Evolutionary conservation across 1,140 invertebrate genomes (phyloP), one percentile per base, ranked within the genome.

Genomic region (Tetraneura akinire): DNA sequence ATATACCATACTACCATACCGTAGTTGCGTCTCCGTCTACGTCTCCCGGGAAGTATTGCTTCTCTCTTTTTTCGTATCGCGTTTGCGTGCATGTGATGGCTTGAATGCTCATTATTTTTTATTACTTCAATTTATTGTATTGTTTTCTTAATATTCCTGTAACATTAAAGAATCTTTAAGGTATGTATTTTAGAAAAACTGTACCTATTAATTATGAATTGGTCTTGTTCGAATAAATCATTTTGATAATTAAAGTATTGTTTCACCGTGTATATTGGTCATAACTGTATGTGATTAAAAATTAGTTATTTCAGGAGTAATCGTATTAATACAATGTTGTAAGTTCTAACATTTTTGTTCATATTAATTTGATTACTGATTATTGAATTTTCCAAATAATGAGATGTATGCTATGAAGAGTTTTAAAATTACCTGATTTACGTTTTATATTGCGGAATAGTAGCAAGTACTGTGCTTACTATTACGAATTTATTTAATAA

Each of bases 101-200:
- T 23, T 37, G 32, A 37, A 74, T 18, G 32, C 32, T 53, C 2
- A 60, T 29, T 81, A 4, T 37, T 37, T 37, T 37, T 37, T 80
- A 80, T 83, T 42, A 81, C 83, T 83, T 84, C 57, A 90, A 91
- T n/a, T 86, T 95, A 93, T 94, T 94, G 4, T 21, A 18, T 37
- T 3, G 32, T 68, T 23, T 9, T 68, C 4, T 66, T 10, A 8
- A 11, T 66, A 1, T 2, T 42, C 37, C 21, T 18, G 5, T 66
- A 6, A 0, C 64, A 1, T 2, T 45, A 45, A n/a, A 1, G 37
- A 13, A 45, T 11, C 1, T 21, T 1, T n/a, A 45, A 68, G 37
- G 64, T 68, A 68, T 68, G 64, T 68, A 23, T 23, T 68, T 14
- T 23, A 11, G 3, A 2, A 9, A 45, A 16, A 45, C 18, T 68